Base-by-base conservation (phyloP, 2,888 invertebrate species). In the Crocallis elinguaria region DNA sequence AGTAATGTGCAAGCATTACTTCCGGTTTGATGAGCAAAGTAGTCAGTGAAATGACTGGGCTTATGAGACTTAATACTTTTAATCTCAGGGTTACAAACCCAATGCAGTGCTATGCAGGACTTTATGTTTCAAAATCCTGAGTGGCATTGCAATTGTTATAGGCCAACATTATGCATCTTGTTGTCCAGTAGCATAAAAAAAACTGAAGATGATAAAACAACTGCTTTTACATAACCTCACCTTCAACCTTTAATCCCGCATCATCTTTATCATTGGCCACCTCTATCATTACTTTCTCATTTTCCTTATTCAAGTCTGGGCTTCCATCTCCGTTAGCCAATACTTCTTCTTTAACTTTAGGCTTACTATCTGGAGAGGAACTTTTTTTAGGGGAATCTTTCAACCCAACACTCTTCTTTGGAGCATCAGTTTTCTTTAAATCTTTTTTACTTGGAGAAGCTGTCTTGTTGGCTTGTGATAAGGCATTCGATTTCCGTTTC, bases 221-320 rank as follows among this genome's bases (percentile, higher is more conserved):
- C 7, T 6, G 5, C 2, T 27, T 2, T 27, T n/a, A 2, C 29
- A 30, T 37, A 7, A n/a, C 5, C 58, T 60, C 60, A 85, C 85
- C 85, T 58, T 75, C 52, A 21, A 79, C 77, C 37, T 60, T 51
- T 0, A 42, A 60, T n/a, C 23, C 33, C n/a, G n/a, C 44, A 13
- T 52, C 60, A 17, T 60, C 58, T 48, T 60, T 62, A 3, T 60
- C 57, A 11, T 60, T 58, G 21, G 62, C 58, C 14, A 59, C 66
- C 9, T 68, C 62, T 19, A 58, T 49, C 39, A 71, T 67, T 2
- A 30, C 49, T 45, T 49, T 36, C 3, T 44, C 29, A 33, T 51
- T 53, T 36, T 59, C 57, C 23, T 65, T 61, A 14, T 48, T 43
- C 42, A 32, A 58, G 38, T 46, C 45, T 11, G 37, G 45, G 23